Base-by-base conservation (phyloP, 2,113 vertebrate species). In the Mustela lutreola region DNA sequence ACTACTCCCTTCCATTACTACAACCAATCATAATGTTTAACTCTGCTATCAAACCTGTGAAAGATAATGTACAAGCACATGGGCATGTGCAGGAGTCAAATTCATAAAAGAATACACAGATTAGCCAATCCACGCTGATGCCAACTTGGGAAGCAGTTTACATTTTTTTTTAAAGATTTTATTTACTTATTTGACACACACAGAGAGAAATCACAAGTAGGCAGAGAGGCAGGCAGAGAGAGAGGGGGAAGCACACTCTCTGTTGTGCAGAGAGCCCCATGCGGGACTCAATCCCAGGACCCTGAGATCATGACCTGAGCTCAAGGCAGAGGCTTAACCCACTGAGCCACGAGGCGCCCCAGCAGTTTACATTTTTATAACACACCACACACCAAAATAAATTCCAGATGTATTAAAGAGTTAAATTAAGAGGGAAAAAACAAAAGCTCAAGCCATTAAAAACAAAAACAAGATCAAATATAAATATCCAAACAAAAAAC, bases 401-500 rank as follows among this genome's bases (percentile, higher is more conserved):
- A 95, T 56, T 82, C 42, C 80, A 94, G 28, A 92, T 65, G 50
- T 19, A 78, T 56, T 89, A 53, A 71, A 78, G 18, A 91, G 7
- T 78, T 91, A 89, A 92, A 73, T 73, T 83, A 79, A 28, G 5
- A 16, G 24, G 19, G 3, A 42, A 65, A 84, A 84, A 48, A 45
- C 6, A 92, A 56, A 56, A 56, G 16, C 9, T 60, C n/a, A 78
- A 97, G 60, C 10, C 12, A 70, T 70, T 53, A 71, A 48, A 78
- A 39, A 82, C 2, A 56, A 48, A 78, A 73, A 36, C 18, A 42
- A 8, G 28, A 53, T 45, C 42, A 91, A 88, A 87, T 93, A 93
- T 28, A 97, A 96, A 87, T 87, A 82, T 33, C 14, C 36, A 89
- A 97, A 80, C 6, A 84, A 92, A 89, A 95, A 94, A 89, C 4